phyloP scores from a whole-genome alignment of 2,113 vertebrate species.

The Tupaia chinensis region DNA sequence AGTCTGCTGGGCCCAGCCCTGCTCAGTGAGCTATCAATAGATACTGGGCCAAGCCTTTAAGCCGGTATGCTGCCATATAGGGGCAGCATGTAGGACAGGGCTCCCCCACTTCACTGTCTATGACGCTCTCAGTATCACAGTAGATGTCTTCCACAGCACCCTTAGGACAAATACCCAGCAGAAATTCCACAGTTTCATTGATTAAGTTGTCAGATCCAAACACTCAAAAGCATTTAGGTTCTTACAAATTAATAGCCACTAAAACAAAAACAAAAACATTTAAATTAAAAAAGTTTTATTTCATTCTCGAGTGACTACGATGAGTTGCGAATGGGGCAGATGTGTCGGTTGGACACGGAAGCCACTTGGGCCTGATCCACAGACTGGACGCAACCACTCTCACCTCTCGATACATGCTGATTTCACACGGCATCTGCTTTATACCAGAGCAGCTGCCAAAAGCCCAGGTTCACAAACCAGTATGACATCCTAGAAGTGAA shows the following conservation, averaged over 20 bases:
- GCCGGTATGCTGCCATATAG: fast-evolving
- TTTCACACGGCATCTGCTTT: not conserved
- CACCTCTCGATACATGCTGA: not conserved
- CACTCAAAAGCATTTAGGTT: not conserved
- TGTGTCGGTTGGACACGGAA: too few relatives aligned
- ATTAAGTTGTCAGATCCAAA: not conserved
- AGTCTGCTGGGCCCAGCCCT: too few relatives aligned
- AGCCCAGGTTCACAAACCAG: not conserved
- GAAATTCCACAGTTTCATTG: not conserved
- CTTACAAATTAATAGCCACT: not conserved
- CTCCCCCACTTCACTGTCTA: too few relatives aligned
- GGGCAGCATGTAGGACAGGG: fast-evolving
- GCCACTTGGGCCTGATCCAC: not conserved
- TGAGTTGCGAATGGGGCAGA: not conserved
- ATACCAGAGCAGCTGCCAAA: not conserved
- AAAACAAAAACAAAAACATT: not conserved
- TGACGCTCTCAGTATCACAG: fast-evolving
- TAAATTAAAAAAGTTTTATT: not conserved
- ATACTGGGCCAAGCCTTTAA: fast-evolving
- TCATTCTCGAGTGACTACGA: not conserved
- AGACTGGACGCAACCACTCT: fast-evolving
- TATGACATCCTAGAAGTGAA: not conserved
- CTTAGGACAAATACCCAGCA: not conserved
- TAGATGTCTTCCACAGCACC: too few relatives aligned
- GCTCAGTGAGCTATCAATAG: not conserved